phyloP scores from a whole-genome alignment of 2,888 invertebrate genomes.

The Caenorhabditis imperialis region DNA sequence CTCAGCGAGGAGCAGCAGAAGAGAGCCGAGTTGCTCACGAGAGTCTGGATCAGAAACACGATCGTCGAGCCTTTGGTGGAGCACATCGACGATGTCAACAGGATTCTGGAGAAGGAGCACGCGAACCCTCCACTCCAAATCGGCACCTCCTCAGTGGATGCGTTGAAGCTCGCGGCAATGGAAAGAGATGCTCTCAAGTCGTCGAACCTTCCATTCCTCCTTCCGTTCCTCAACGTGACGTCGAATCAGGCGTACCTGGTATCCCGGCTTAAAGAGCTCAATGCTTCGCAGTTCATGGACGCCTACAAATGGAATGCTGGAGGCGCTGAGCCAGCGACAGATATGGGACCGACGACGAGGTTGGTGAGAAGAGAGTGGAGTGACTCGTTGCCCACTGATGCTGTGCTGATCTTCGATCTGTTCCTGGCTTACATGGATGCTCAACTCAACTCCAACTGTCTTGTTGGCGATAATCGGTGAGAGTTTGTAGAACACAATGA shows the following conservation, averaged over 20 bases:
- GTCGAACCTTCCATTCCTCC: constrained; percentile 58
- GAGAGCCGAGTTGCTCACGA: constrained; percentile 40
- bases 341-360: constrained; percentile 31
- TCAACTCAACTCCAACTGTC: constrained; percentile 59
- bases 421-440: constrained; percentile 66
- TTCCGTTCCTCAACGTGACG: constrained; percentile 58
- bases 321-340: constrained; percentile 58
- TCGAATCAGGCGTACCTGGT: constrained; percentile 63
- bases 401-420: constrained; percentile 58
- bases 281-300: constrained; percentile 55
- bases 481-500: too few relatives aligned
- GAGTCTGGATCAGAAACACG: constrained; percentile 64
- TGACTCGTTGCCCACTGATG: constrained; percentile 62
- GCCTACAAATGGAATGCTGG: constrained; percentile 65
- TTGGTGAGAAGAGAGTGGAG: constrained; percentile 58
- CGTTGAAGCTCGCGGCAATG: constrained; percentile 56
- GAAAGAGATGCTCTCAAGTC: constrained; percentile 51
- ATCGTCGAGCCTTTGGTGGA: constrained; percentile 54
- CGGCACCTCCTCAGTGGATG: constrained; percentile 57
- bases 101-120: constrained; percentile 58
- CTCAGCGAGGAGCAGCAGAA: constrained; percentile 47
- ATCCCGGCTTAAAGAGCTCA: constrained; percentile 55
- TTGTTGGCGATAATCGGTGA: constrained; percentile 57
- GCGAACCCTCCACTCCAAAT: constrained; percentile 58
- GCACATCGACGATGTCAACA: constrained; percentile 59